Conservation (phyloP, 2,888 invertebrate species). For the Mongoloraphidia duomilia region DNA sequence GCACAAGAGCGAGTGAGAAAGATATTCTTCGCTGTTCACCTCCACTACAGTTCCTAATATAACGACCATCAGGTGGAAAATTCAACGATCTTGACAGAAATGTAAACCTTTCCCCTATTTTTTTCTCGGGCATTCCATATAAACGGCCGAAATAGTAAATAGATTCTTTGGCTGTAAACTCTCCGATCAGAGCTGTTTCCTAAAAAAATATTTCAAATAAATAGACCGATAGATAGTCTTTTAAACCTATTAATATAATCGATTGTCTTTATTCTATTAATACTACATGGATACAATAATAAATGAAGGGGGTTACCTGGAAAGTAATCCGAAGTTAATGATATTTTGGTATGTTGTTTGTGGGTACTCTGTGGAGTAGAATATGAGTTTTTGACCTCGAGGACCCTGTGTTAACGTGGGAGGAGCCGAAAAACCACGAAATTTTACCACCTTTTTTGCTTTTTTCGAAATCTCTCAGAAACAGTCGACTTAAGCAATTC, state of each 20-base stretch:
- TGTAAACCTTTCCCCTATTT: slow-evolving; percentile 48
- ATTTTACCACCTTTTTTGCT: no score
- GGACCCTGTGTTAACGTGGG: no score
- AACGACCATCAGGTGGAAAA: slow-evolving; percentile 50
- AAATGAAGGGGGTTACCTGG: no score
- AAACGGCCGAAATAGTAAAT: slow-evolving; percentile 78
- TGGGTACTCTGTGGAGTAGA: no score
- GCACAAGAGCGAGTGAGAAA: slow-evolving; percentile 75
- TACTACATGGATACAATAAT: no score
- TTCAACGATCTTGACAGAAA: slow-evolving; percentile 60
- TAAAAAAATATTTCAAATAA: slow-evolving; percentile 22
- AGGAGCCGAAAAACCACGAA: no score
- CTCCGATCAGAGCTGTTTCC: slow-evolving; percentile 66
- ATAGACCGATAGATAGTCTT: not conserved
- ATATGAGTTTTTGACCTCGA: no score
- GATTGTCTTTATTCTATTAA: not conserved
- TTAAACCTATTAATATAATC: not conserved
- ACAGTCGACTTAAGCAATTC: no score
- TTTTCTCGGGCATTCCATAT: slow-evolving; percentile 54
- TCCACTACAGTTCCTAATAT: slow-evolving; percentile 64
- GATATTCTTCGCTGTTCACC: slow-evolving; percentile 85
- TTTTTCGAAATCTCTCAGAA: no score
- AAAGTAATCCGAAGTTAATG: no score
- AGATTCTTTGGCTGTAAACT: slow-evolving; percentile 71
- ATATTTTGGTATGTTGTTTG: no score